Evolutionary conservation across 2,797 vertebrate species (phyloP).

Genomic region (Denticeps clupeoides): DNA sequence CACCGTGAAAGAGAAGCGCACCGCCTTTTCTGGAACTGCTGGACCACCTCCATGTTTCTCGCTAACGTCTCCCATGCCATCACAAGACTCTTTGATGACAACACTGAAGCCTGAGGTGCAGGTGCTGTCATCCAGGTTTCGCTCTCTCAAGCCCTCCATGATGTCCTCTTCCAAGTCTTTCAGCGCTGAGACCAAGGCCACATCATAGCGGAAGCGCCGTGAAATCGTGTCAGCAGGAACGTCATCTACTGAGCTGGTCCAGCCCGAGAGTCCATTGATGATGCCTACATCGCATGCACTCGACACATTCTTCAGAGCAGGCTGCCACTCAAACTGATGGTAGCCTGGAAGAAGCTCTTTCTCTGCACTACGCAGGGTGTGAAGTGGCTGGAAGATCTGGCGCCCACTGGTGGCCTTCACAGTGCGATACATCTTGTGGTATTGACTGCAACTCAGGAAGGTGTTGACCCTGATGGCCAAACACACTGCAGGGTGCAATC

Average conservation of each 20-base stretch:
- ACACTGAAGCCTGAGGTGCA: slow-evolving; percentile 76
- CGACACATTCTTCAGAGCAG: slow-evolving; percentile 83
- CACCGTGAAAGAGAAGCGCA: slow-evolving; percentile 90
- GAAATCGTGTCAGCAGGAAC: slow-evolving; percentile 78
- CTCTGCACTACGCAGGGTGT: slow-evolving; percentile 81
- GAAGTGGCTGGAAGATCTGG: slow-evolving; percentile 93
- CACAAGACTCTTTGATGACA: slow-evolving; percentile 90
- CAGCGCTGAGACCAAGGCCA: slow-evolving; percentile 80
- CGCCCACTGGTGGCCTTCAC: slow-evolving; percentile 92
- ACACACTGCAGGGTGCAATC: slow-evolving; percentile 85
- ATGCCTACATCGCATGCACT: slow-evolving; percentile 78
- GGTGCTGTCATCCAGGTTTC: slow-evolving; percentile 68
- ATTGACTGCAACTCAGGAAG: slow-evolving; percentile 96
- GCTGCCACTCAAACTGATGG: slow-evolving; percentile 90
- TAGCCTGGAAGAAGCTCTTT: slow-evolving; percentile 88
- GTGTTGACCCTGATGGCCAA: slow-evolving; percentile 93
- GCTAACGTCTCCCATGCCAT: slow-evolving; percentile 96
- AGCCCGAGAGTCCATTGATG: slow-evolving; percentile 82
- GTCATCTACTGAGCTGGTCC: slow-evolving; percentile 75
- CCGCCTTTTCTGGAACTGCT: slow-evolving; percentile 82
- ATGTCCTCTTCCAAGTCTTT: slow-evolving; percentile 96
- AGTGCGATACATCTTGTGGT: slow-evolving; percentile 97
- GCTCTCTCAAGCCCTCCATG: slow-evolving; percentile 75
- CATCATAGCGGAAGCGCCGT: slow-evolving; percentile 89
- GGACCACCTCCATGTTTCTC: slow-evolving; percentile 94